Conservation (phyloP, 1,140 invertebrate genomes). For the Lasioglossum albipes region DNA sequence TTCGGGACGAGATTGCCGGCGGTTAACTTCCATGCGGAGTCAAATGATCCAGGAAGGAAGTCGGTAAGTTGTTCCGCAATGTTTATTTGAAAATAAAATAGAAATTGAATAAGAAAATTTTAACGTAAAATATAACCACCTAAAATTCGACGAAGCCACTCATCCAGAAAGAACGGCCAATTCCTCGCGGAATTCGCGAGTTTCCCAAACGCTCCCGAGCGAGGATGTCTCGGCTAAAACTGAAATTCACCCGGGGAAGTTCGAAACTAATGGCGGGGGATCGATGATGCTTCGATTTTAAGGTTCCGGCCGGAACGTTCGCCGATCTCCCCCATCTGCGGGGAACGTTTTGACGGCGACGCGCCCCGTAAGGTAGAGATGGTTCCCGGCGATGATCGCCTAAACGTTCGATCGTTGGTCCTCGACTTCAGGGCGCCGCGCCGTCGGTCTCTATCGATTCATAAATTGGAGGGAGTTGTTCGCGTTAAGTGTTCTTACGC, state of each 20-base stretch:
- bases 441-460: background rate
- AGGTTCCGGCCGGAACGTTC: conserved; percentile 20
- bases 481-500: background rate
- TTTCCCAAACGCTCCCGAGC: conserved; percentile 33
- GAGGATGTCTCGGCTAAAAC: conserved; percentile 8
- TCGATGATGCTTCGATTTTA: conserved; percentile 49
- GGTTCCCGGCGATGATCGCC: background rate
- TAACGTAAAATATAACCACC: too few species aligned
- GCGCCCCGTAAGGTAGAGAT: too few species aligned
- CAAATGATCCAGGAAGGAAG: too few species aligned
- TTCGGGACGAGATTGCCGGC: too few species aligned
- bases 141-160: too few species aligned
- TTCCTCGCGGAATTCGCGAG: conserved; percentile 13
- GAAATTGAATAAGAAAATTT: too few species aligned
- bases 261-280: conserved; percentile 43
- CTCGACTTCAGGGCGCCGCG: background rate
- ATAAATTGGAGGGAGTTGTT: background rate
- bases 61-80: too few species aligned
- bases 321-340: conserved; percentile 3
- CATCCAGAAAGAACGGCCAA: conserved; percentile 2
- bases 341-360: background rate
- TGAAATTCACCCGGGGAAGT: conserved; percentile 20
- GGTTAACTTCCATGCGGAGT: too few species aligned
- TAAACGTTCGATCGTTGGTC: background rate
- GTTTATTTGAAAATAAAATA: too few species aligned